Conservation (phyloP, 2,888 invertebrate genomes). For the Clivina fossor region DNA sequence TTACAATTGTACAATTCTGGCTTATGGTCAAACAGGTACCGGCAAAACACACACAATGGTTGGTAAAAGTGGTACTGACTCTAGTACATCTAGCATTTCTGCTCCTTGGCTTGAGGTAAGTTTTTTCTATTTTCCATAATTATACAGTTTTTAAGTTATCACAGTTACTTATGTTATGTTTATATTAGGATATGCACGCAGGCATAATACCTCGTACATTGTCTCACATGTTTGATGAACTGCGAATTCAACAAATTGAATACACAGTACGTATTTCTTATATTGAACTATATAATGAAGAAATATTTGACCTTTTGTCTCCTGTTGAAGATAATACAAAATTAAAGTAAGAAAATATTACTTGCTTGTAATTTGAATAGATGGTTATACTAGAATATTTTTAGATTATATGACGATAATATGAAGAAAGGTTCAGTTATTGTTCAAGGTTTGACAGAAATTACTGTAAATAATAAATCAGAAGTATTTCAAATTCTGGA, state of each 20-base stretch:
- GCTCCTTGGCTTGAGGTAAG: constrained; percentile 17
- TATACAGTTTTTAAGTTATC: constrained; percentile 30
- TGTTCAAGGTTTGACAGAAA: constrained; percentile 89
- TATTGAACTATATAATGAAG: constrained; percentile 95
- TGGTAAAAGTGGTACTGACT: constrained; percentile 65
- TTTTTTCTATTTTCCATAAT: constrained; percentile 2
- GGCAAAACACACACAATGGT: constrained; percentile 99
- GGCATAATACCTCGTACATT: constrained; percentile 93
- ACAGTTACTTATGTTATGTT: constrained; percentile 30
- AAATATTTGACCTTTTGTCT: constrained; percentile 87
- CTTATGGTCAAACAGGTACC: constrained; percentile 90
- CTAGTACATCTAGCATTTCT: constrained; percentile 32
- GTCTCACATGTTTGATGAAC: constrained; percentile 86
- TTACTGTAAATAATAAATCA: constrained; percentile 83
- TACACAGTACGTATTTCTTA: constrained; percentile 91
- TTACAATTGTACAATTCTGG: constrained; percentile 98
- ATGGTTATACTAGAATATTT: constrained; percentile 9
- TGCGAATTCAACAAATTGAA: constrained; percentile 75
- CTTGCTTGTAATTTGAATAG: constrained; percentile 8
- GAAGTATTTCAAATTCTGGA: constrained; percentile 88
- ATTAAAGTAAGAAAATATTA: constrained; percentile 55
- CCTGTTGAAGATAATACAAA: constrained; percentile 72
- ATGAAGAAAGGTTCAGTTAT: constrained; percentile 86
- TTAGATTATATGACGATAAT: constrained; percentile 73
- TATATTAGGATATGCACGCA: constrained; percentile 73